Evolutionary conservation across 2,888 invertebrate genomes (phyloP), one percentile per base, ranked within the genome.

Genomic region (Pseudanteris insignis): DNA sequence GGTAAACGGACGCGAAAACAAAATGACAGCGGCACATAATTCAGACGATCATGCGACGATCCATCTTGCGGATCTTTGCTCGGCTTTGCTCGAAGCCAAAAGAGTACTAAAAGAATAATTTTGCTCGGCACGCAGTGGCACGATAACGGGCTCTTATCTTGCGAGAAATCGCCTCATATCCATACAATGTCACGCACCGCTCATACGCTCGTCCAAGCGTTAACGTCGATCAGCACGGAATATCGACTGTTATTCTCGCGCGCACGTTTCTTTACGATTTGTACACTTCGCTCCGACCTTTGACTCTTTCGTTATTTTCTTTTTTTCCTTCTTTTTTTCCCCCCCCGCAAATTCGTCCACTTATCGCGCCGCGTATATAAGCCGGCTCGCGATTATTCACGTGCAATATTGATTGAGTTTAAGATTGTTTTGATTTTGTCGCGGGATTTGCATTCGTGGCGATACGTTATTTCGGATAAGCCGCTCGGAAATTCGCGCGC

Each of bases 181-280:
- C 78, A 79, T 78, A 78, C 76, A 78, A 77, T 75, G 78, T 78
- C 77, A 77, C 76, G 78, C 74, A 76, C 73, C 64, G 63, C 66
- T 43, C 51, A 48, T 55, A 54, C 50, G 46, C 48, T 53, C 50
- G 57, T 50, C 48, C 57, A 57, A 64, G 40, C 50, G 53, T 57
- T 57, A 53, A 54, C 54, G 58, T 44, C 58, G 44, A 54, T 63
- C 63, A 53, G 25, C 58, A 58, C 46, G 47, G 34, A 64, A 64
- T 57, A 61, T 63, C 59, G 47, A 18, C 40, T 32, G 25, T 6
- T 21, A 40, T 50, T 34, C 15, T n/a, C 38, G 8, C 12, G 33
- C 24, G 8, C 14, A 14, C 30, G 15, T 57, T 55, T 54, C 62
- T 51, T 51, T 46, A 61, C 63, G 63, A 66, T 66, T 66, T 53